phyloP scores from a whole-genome alignment of 2,113 vertebrate genomes.

The Nothocercus julius region DNA sequence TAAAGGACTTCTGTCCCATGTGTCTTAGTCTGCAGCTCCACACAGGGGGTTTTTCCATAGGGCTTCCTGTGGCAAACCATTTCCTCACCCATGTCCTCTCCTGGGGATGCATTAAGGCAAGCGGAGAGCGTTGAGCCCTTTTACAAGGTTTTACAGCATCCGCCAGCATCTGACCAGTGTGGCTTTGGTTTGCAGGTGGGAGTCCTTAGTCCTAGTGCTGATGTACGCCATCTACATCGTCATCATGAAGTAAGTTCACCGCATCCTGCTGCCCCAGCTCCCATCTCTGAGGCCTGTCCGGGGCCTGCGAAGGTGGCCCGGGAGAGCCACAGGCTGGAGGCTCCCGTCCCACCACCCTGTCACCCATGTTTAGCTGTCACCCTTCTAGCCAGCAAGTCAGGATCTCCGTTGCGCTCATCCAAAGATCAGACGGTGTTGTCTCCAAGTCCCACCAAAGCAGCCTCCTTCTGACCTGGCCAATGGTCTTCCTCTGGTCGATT shows the following conservation, averaged over 20 bases:
- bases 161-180: background rate
- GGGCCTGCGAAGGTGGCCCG: background rate
- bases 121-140: background rate
- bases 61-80: background rate
- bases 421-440: background rate
- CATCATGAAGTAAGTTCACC: constrained; percentile 95
- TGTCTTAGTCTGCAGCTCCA: background rate
- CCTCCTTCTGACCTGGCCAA: background rate
- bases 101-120: background rate
- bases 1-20: background rate
- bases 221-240: constrained; percentile 97
- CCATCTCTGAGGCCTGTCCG: background rate
- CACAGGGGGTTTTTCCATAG: background rate
- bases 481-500: background rate
- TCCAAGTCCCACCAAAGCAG: background rate
- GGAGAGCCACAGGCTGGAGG: background rate
- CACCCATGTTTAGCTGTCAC: background rate
- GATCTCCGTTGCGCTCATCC: background rate
- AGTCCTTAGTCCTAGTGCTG: constrained; percentile 90
- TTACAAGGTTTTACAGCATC: accelerated
- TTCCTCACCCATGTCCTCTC: background rate
- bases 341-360: background rate
- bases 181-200: constrained; percentile 86
- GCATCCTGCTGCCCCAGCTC: background rate
- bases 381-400: background rate